These are phyloP conservation scores for Drosophila virilis DNA, from an alignment of 1,140 invertebrate genomes.

Conservation along the genomic window DNA sequence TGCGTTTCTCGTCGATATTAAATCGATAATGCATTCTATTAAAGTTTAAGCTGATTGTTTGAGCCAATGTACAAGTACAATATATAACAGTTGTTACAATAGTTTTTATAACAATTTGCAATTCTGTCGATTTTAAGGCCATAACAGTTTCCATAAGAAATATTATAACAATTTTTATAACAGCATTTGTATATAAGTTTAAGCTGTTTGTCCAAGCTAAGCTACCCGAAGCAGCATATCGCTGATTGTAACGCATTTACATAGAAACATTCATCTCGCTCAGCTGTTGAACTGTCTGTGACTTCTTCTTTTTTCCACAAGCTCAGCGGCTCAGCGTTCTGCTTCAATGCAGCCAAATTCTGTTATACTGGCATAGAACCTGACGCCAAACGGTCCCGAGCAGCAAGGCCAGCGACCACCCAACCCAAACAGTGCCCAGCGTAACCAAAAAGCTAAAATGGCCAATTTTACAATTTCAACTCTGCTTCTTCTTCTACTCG, in stretches of 20 bases:
- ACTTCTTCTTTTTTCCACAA: constrained; percentile 52
- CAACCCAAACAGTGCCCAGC: constrained; percentile 45
- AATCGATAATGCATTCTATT: background rate
- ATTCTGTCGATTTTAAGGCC: background rate
- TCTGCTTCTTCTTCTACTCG: constrained; percentile 17
- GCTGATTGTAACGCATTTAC: constrained; percentile 49
- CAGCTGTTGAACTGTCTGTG: constrained; percentile 22
- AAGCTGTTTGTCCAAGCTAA: background rate
- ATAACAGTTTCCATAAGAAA: constrained; percentile 10
- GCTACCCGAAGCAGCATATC: background rate
- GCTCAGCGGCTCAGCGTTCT: constrained; percentile 69
- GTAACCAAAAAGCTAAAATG: constrained; percentile 77
- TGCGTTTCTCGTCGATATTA: no score
- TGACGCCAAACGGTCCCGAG: constrained; percentile 29
- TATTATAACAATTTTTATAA: constrained; percentile 11
- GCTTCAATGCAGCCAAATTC: constrained; percentile 77
- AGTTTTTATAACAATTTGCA: background rate
- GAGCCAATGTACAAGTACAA: no score
- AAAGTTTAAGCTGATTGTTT: background rate
- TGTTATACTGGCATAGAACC: constrained; percentile 57
- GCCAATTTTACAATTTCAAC: constrained; percentile 79
- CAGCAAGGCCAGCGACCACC: constrained; percentile 1
- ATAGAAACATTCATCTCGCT: constrained; percentile 35
- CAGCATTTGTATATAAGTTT: constrained; percentile 10
- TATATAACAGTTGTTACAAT: constrained; percentile 4